Evolutionary conservation across 2,113 vertebrate genomes (phyloP), one percentile per base, ranked within the genome.

Genomic region (Pithys albifrons): DNA sequence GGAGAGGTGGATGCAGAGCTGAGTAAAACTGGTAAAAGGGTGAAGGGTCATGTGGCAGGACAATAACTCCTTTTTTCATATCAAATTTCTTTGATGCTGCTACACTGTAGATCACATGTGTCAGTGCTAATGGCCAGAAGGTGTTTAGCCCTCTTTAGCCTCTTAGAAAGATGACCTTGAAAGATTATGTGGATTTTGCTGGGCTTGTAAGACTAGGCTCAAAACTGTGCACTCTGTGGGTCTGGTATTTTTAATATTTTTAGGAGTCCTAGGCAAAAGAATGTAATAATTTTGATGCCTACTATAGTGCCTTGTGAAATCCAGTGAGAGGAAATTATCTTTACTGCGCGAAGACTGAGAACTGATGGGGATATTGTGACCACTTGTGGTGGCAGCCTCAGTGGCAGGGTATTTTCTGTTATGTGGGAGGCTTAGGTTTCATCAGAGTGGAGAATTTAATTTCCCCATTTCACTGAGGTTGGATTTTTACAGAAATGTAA

Each of bases 401-500:
- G 39, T 37, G 41, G 77, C 39, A 61, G 61, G 25, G 7, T 2
- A 92, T 91, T 15, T 14, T 84, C 41, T 85, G 59, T 79, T 91
- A 37, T 25, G 51, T 94, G 76, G 85, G 92, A 86, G 75, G 78
- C 43, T 86, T 70, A 58, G 81, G 51, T 83, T 95, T 90, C 39
- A 73, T 86, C 75, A 67, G 80, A 85, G 78, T 5, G 1, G 54
- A 90, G 48, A 90, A 96, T 77, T 93, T 76, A 69, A 96, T 94
- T 96, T 95, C 33, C 51, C 51, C 0, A 0, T 91, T 95, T 94
- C 72, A 85, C 82, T 2, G 6, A 73, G 51, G 85, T 6, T 93
- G 67, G 67, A 37, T 88, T 95, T 95, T 85, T 96, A 51, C 88
- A 94, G 75, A 54, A 77, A 72, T 83, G 24, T 96, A 93, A 57